Conservation (phyloP, 2,797 vertebrate species). For the Geotrypetes seraphini region DNA sequence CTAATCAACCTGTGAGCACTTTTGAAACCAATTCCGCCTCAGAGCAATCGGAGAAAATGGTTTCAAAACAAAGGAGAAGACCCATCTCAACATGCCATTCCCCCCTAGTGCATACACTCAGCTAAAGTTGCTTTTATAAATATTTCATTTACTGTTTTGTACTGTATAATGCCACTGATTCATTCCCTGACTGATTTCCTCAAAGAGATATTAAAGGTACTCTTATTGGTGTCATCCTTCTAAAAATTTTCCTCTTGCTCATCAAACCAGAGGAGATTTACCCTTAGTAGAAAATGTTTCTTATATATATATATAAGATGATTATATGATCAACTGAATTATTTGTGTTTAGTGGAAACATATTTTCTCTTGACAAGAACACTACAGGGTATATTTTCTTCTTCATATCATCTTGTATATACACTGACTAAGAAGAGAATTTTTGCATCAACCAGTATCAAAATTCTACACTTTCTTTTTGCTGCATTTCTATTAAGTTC, state of each 20-base stretch:
- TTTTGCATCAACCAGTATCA: slow-evolving; percentile 1
- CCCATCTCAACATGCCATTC: slow-evolving; percentile 31
- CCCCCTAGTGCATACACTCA: slow-evolving; percentile 24
- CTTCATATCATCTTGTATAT: slow-evolving; percentile 13
- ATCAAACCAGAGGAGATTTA: slow-evolving; percentile 32
- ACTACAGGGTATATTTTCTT: slow-evolving; percentile 18
- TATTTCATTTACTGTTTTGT: slow-evolving; percentile 56
- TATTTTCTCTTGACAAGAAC: slow-evolving; percentile 14
- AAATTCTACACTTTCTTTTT: slow-evolving; percentile 7
- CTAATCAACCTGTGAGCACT: slow-evolving; percentile 40
- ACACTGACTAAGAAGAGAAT: slow-evolving; percentile 9
- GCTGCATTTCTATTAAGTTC: neutral
- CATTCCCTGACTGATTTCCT: slow-evolving; percentile 27
- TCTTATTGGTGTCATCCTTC: too few species aligned
- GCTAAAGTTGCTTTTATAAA: slow-evolving; percentile 44
- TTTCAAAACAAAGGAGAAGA: slow-evolving; percentile 49
- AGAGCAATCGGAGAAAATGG: slow-evolving; percentile 41
- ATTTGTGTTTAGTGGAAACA: slow-evolving; percentile 32
- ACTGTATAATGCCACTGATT: slow-evolving; percentile 29
- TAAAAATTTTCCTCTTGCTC: slow-evolving; percentile 25
- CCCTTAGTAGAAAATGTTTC: slow-evolving; percentile 23
- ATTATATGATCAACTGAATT: slow-evolving; percentile 25
- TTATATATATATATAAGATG: slow-evolving; percentile 25
- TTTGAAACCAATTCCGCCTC: slow-evolving; percentile 37
- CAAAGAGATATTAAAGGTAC: slow-evolving; percentile 37